phyloP scores from a whole-genome alignment of 2,797 vertebrate species.

The Cuculus canorus region DNA sequence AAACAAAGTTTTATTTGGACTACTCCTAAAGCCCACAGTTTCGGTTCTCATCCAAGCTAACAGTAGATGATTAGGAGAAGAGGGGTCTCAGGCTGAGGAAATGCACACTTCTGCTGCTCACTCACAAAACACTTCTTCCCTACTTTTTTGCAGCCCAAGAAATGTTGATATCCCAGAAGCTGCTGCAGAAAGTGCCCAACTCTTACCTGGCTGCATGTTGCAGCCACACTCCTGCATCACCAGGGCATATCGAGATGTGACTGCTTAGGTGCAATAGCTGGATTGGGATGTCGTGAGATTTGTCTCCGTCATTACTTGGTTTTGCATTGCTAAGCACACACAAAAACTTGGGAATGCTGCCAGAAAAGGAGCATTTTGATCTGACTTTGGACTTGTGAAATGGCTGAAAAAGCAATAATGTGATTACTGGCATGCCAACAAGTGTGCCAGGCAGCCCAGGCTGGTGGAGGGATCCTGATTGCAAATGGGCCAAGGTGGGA shows the following conservation, averaged over 20 bases:
- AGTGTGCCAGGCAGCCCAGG: rapidly evolving
- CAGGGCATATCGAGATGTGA: rapidly evolving
- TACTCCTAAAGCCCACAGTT: background rate
- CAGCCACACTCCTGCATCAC: background rate
- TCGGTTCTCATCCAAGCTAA: background rate
- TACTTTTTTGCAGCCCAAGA: background rate
- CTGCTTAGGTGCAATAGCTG: background rate
- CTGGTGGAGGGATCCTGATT: background rate
- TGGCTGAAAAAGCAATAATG: background rate
- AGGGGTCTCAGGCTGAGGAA: background rate
- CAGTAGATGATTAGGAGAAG: background rate
- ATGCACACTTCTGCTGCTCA: background rate
- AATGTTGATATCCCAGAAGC: background rate
- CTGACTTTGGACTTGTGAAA: background rate
- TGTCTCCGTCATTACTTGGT: background rate
- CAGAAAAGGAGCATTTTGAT: background rate
- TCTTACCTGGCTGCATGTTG: background rate
- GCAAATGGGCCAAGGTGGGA: background rate
- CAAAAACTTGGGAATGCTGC: background rate
- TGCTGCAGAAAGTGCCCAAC: background rate
- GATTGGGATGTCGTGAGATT: rapidly evolving
- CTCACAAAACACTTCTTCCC: background rate
- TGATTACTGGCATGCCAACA: background rate
- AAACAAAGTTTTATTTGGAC: background rate
- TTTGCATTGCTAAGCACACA: background rate